Evolutionary conservation across 2,113 vertebrate species (phyloP).

Genomic region (Sphaerodactylus townsendi): DNA sequence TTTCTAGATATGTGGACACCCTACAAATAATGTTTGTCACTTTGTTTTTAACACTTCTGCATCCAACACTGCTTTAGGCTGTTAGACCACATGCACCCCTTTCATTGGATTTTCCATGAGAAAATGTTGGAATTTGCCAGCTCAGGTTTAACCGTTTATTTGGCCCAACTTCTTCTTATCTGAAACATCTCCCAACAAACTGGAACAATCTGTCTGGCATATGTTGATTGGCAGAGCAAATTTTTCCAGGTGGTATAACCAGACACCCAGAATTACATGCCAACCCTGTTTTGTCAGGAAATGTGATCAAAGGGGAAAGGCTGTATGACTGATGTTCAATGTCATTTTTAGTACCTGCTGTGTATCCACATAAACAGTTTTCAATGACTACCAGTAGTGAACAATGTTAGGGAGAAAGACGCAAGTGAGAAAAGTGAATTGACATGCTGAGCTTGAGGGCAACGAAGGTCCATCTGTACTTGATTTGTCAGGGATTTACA

Average conservation of each 20-base stretch:
- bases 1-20: slow-evolving; percentile 33
- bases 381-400: slow-evolving; percentile 54
- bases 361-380: slow-evolving; percentile 60
- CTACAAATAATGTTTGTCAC: slow-evolving; percentile 8
- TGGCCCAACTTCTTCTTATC: slow-evolving; percentile 69
- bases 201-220: slow-evolving; percentile 70
- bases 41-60: neutral
- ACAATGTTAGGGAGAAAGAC: slow-evolving; percentile 51
- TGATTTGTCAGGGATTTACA: slow-evolving; percentile 81
- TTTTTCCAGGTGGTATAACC: slow-evolving; percentile 71
- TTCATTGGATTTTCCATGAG: slow-evolving; percentile 71
- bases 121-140: slow-evolving; percentile 67
- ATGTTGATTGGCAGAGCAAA: slow-evolving; percentile 68
- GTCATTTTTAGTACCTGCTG: slow-evolving; percentile 49
- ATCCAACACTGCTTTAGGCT: slow-evolving; percentile 28
- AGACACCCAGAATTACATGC: slow-evolving; percentile 53
- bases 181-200: slow-evolving; percentile 66
- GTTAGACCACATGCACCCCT: slow-evolving; percentile 26
- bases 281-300: slow-evolving; percentile 44
- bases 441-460: slow-evolving; percentile 66
- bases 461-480: slow-evolving; percentile 75
- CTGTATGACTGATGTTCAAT: slow-evolving; percentile 27
- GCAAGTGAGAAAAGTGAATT: slow-evolving; percentile 56
- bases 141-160: slow-evolving; percentile 69
- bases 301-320: slow-evolving; percentile 45